Conservation (phyloP, 1,140 invertebrate genomes). For the Periplaneta americana region DNA sequence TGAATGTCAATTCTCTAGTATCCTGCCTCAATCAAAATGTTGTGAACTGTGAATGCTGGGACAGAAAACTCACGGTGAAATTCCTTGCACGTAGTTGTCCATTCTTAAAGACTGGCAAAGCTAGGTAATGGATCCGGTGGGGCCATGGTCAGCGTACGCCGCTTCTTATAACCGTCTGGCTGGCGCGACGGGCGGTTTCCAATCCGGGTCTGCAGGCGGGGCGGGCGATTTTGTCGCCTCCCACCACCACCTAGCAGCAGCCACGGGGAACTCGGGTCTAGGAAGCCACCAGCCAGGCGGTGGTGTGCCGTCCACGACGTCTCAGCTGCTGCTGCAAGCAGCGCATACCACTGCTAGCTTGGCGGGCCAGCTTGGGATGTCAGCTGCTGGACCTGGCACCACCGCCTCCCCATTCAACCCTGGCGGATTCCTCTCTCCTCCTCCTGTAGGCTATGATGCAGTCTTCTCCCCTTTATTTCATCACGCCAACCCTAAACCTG, state of each 20-base stretch:
- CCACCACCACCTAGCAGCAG: slow-evolving; percentile 49
- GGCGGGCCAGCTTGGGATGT: slow-evolving; percentile 45
- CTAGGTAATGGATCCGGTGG: slow-evolving; percentile 66
- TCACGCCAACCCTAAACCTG: slow-evolving; percentile 57
- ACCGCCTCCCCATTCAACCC: slow-evolving; percentile 59
- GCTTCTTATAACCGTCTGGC: slow-evolving; percentile 63
- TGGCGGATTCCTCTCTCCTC: slow-evolving; percentile 56
- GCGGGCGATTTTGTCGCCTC: slow-evolving; percentile 45
- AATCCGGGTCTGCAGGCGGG: slow-evolving; percentile 43
- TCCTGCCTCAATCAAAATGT: neutral
- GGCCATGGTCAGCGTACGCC: slow-evolving; percentile 55
- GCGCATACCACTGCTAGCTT: slow-evolving; percentile 53
- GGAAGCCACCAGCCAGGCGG: slow-evolving; percentile 35
- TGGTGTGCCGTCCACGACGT: slow-evolving; percentile 51
- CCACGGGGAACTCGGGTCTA: slow-evolving; percentile 40
- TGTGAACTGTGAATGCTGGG: neutral
- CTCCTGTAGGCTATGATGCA: slow-evolving; percentile 60
- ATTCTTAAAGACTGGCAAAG: slow-evolving; percentile 12
- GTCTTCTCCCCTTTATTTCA: slow-evolving; percentile 68
- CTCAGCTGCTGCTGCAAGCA: slow-evolving; percentile 54
- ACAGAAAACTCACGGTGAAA: neutral
- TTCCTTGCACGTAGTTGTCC: neutral
- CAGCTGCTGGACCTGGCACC: slow-evolving; percentile 22
- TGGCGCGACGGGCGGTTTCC: slow-evolving; percentile 42
- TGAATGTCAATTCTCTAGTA: neutral